phyloP scores from a whole-genome alignment of 92 coral and sea anemone genomes.

The Actinernus sp. region DNA sequence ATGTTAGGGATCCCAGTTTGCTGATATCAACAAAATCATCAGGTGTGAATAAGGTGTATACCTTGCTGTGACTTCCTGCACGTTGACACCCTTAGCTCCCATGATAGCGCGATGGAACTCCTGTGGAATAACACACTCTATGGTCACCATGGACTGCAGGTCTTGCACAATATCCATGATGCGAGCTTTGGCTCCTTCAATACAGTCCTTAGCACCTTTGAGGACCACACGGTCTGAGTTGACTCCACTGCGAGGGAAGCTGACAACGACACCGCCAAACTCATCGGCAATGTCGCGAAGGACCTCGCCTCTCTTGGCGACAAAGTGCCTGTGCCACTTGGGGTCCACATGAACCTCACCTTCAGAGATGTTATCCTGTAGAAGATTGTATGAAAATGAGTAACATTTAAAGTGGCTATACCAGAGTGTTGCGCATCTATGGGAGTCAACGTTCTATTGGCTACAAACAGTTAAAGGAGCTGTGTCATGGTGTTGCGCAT shows the following conservation, averaged over 20 bases:
- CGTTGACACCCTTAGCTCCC: conserved; percentile 97
- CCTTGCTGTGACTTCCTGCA: conserved; percentile 82
- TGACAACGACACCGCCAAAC: conserved; percentile 94
- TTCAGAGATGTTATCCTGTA: conserved; percentile 97
- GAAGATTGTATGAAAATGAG: too few relatives aligned
- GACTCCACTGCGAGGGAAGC: conserved; percentile 93
- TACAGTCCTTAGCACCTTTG: conserved; percentile 97
- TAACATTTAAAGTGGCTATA: too few relatives aligned
- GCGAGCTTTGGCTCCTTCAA: conserved; percentile 94
- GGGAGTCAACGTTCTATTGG: too few relatives aligned
- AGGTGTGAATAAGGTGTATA: too few relatives aligned
- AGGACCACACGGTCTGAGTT: conserved; percentile 96
- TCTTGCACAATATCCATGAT: conserved; percentile 94
- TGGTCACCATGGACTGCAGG: conserved; percentile 92
- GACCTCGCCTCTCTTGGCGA: conserved; percentile 94
- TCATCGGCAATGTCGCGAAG: conserved; percentile 89
- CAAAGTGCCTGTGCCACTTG: conserved; percentile 97
- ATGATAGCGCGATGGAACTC: conserved; percentile 92
- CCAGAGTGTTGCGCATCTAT: too few relatives aligned
- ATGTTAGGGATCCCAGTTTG: too few relatives aligned
- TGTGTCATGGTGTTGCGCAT: too few relatives aligned
- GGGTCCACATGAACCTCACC: conserved; percentile 96
- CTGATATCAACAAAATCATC: too few relatives aligned
- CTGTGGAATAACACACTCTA: conserved; percentile 87
- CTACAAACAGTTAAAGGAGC: too few relatives aligned